Evolutionary conservation across 2,113 vertebrate species (phyloP).

Genomic region (Ictalurus furcatus): DNA sequence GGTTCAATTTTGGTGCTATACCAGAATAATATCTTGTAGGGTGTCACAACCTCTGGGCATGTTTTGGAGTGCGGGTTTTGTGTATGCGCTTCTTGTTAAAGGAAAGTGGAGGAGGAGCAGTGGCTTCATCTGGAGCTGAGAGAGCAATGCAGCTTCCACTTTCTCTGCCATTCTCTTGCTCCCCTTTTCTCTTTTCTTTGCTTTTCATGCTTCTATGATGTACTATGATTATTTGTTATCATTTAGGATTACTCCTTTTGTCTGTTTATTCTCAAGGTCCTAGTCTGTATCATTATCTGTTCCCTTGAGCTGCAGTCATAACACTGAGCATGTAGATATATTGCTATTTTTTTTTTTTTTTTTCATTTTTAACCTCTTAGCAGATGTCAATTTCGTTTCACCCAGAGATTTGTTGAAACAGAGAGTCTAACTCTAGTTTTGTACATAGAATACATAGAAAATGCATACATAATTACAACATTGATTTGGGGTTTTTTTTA

Average conservation of each 20-base stretch:
- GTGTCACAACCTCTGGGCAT: neutral
- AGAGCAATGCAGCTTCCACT: neutral
- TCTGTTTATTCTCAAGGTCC: neutral
- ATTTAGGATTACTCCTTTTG: neutral
- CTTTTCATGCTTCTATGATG: neutral
- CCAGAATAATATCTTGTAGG: neutral
- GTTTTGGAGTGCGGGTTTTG: neutral
- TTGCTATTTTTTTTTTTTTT: neutral
- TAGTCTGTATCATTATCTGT: neutral
- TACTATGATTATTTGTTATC: neutral
- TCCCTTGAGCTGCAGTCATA: neutral
- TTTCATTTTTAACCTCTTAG: neutral
- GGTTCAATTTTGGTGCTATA: neutral
- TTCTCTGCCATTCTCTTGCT: neutral
- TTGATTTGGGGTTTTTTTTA: no score
- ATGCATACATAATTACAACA: no score
- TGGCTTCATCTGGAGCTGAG: neutral
- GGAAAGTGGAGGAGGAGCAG: neutral
- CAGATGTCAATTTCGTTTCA: neutral
- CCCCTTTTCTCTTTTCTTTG: no score
- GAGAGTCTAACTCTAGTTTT: no score
- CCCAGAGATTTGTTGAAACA: neutral
- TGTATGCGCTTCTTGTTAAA: neutral
- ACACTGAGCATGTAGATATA: neutral
- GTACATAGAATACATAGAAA: no score